phyloP scores from a whole-genome alignment of 2,797 vertebrate species.

The Brotula barbata region DNA sequence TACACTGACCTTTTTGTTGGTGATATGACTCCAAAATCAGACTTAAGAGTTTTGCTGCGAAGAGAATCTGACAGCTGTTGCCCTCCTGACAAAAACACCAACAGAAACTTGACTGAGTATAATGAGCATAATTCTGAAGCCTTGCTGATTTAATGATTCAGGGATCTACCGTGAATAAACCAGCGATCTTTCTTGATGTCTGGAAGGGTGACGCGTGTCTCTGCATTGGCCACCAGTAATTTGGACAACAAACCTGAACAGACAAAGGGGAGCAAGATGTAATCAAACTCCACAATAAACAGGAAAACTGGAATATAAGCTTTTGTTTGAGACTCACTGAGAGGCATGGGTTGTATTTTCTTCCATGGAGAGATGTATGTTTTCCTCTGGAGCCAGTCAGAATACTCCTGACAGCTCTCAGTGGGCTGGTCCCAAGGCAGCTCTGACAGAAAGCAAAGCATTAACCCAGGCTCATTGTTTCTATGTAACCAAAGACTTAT shows the following conservation, averaged over 20 bases:
- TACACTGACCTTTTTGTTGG: constrained; percentile 70
- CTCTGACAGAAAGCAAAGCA: constrained; percentile 74
- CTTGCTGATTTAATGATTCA: neutral
- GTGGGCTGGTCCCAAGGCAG: constrained; percentile 96
- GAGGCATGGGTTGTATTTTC: constrained; percentile 89
- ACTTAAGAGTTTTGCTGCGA: constrained; percentile 80
- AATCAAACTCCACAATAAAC: neutral
- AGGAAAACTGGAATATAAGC: neutral
- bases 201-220: constrained; percentile 81
- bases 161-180: constrained; percentile 76
- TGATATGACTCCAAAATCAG: constrained; percentile 75
- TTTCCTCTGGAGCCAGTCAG: constrained; percentile 94
- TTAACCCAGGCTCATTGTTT: too few relatives aligned
- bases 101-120: neutral
- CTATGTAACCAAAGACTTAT: too few relatives aligned
- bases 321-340: constrained; percentile 77
- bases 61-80: constrained; percentile 77
- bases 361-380: constrained; percentile 94
- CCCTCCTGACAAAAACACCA: constrained; percentile 66
- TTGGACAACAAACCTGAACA: constrained; percentile 87
- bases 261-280: constrained; percentile 17
- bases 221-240: constrained; percentile 84
- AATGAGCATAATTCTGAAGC: neutral
- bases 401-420: constrained; percentile 92
- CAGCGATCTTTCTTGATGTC: constrained; percentile 93